Evolutionary conservation across 2,113 vertebrate genomes (phyloP), one percentile per base, ranked within the genome.

Genomic region (Vimba vimba): DNA sequence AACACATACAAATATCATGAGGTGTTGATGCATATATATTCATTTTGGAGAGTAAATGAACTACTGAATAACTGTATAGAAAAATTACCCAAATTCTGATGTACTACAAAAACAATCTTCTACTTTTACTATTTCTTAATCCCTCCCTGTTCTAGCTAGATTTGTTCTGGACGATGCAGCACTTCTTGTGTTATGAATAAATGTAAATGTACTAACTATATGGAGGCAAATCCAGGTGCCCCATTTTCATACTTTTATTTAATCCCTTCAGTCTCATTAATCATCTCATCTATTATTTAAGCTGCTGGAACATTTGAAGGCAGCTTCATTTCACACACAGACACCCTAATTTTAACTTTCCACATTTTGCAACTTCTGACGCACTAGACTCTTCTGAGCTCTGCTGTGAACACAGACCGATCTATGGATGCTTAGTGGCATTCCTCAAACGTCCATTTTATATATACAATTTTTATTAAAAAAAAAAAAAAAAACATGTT

Each of bases 261-360:
- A 69, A 74, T 27, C 68, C 69, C 13, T 23, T 27, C 8, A 74
- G 69, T 39, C 74, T 60, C 78, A 64, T 83, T 45, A 83, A 73
- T 83, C 23, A 59, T 71, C 21, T 45, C 82, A 83, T 83, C 23
- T 83, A 83, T 83, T 83, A 74, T 74, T 74, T 45, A 83, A 73
- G 33, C 4, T 12, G 33, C 68, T 43, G 47, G 15, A 23, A 25
- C 82, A 59, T 73, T 39, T n/a, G 23, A 19, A 47, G 1, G 33
- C 45, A 60, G 52, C 47, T 19, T 68, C 36, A 84, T 45, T 60
- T 71, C 82, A 59, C 82, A 59, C 27, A 23, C 50, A 83, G 68
- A 74, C 82, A 74, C 69, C 68, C 82, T 83, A 45, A 74, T 74
- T 74, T 73, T 83, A 59, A 83, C 82, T 74, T 83, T 74, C 33